phyloP scores from a whole-genome alignment of 2,797 vertebrate species.

The Galago senegalensis region DNA sequence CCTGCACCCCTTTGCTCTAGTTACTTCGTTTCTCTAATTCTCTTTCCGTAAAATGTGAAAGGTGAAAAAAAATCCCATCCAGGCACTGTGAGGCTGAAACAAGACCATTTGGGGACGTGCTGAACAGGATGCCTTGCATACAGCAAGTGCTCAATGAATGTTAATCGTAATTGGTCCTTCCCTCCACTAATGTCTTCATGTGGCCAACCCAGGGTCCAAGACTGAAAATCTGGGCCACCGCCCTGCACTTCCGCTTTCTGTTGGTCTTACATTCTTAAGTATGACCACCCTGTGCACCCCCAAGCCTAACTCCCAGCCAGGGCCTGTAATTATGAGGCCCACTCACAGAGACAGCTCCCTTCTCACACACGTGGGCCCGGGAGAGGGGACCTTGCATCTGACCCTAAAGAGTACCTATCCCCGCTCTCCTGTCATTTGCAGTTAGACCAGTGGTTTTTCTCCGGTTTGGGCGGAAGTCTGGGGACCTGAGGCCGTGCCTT shows the following conservation, averaged over 20 bases:
- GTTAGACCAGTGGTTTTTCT: neutral
- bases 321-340: neutral
- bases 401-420: neutral
- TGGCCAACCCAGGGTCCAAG: neutral
- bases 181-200: neutral
- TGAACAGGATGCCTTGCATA: neutral
- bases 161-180: neutral
- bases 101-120: neutral
- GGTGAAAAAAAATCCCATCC: neutral
- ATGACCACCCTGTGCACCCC: neutral
- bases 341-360: neutral
- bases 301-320: neutral
- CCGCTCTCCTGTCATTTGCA: neutral
- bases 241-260: neutral
- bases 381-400: neutral
- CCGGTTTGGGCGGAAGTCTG: neutral
- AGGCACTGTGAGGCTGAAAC: constrained; percentile 24
- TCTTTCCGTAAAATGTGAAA: neutral
- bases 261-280: neutral
- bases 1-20: neutral
- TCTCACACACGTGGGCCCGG: neutral
- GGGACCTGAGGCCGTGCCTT: neutral
- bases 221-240: neutral
- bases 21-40: constrained; percentile 11
- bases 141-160: neutral